These are phyloP conservation scores for Nipponacmea schrenckii DNA, from an alignment of 2,888 invertebrate genomes.

Conservation along the genomic window DNA sequence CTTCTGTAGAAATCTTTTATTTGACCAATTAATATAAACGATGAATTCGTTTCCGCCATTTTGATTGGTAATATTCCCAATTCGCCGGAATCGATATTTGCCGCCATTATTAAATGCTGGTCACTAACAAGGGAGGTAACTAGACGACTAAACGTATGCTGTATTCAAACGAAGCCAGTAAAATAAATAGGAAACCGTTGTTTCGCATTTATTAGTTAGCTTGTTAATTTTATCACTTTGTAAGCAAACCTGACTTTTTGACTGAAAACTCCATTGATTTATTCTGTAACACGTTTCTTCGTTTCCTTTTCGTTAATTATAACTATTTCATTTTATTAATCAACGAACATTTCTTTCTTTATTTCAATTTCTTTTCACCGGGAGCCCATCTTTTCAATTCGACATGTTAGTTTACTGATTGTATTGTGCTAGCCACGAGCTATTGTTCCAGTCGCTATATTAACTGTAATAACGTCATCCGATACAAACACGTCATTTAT, in stretches of 20 bases:
- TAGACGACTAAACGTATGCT: neutral
- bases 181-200: neutral
- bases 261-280: neutral
- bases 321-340: constrained; percentile 2
- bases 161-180: neutral
- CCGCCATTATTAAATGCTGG: constrained; percentile 4
- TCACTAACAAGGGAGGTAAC: neutral
- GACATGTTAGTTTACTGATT: too few species aligned
- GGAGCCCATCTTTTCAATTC: too few species aligned
- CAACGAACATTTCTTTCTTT: neutral
- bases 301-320: neutral
- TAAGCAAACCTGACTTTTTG: neutral
- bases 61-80: neutral
- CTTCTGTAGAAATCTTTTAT: neutral
- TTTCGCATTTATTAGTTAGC: constrained; percentile 6
- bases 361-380: neutral
- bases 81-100: neutral
- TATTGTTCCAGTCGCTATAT: neutral
- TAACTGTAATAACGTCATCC: neutral
- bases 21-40: neutral
- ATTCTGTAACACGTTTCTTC: neutral
- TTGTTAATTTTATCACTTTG: neutral
- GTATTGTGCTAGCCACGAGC: too few species aligned
- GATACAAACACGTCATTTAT: neutral
- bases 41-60: neutral